phyloP scores from a whole-genome alignment of 2,888 invertebrate species.

The Dusona sp. region DNA sequence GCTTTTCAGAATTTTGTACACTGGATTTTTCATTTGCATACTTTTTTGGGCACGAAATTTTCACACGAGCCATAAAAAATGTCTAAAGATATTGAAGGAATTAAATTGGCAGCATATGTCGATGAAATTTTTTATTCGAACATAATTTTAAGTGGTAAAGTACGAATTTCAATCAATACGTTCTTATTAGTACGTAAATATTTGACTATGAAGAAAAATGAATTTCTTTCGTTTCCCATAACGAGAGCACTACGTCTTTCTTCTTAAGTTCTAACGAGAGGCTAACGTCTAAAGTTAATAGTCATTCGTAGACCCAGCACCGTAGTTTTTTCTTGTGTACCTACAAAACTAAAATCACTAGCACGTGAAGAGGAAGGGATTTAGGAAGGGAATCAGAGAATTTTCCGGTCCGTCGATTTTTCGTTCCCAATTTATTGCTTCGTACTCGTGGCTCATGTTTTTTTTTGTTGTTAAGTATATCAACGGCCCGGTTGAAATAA shows the following conservation, averaged over 20 bases:
- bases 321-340: constrained; percentile 73
- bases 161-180: background rate
- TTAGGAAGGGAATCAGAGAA: constrained; percentile 1
- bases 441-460: constrained; percentile 14
- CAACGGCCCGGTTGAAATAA: constrained; percentile 27
- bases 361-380: constrained; percentile 62
- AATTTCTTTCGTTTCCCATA: constrained; percentile 20
- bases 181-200: constrained; percentile 38
- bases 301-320: constrained; percentile 80
- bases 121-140: background rate
- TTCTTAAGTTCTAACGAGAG: constrained; percentile 46
- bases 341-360: constrained; percentile 78
- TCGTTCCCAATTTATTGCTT: constrained; percentile 50
- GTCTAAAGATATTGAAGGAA: background rate
- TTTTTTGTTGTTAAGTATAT: constrained; percentile 11
- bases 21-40: background rate
- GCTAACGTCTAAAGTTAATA: constrained; percentile 53
- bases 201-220: constrained; percentile 46
- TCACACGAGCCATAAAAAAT: background rate
- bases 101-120: background rate
- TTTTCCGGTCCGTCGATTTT: constrained; percentile 48
- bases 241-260: constrained; percentile 21
- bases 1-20: background rate
- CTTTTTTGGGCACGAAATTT: background rate
- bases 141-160: constrained; percentile 16